Percentiles rank a stretch among this genome's conserved stretches.
phyloP scores from a whole-genome alignment of 2,888 invertebrate genomes.

The Barypeithes pellucidus region DNA sequence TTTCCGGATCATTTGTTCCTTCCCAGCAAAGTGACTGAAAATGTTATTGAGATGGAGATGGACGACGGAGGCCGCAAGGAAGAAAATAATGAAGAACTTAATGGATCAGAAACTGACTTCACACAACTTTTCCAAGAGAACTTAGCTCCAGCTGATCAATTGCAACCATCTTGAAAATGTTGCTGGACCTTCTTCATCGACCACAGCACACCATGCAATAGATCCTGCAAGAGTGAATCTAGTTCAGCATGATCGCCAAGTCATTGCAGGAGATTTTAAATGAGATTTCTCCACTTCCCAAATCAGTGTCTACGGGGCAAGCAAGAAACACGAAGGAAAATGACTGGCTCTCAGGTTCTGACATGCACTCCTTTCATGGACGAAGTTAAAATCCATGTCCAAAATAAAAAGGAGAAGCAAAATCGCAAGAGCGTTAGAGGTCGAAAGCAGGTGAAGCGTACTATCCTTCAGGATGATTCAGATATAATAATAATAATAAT shows the following conservation, averaged over 20 bases:
- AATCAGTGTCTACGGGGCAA: slow-evolving; percentile 16
- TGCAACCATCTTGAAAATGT: neutral
- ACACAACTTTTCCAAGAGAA: too few relatives aligned
- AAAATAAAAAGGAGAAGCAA: slow-evolving; percentile 11
- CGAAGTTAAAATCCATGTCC: slow-evolving; percentile 21
- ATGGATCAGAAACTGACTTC: too few relatives aligned
- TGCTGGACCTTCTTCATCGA: slow-evolving; percentile 17
- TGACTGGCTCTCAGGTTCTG: slow-evolving; percentile 25
- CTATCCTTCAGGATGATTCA: slow-evolving; percentile 19
- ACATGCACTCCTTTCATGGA: slow-evolving; percentile 16
- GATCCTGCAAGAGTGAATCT: slow-evolving; percentile 9
- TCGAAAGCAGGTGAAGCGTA: slow-evolving; percentile 21
- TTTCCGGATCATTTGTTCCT: too few relatives aligned
- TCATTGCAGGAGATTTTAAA: slow-evolving; percentile 30
- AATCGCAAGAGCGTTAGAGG: slow-evolving; percentile 20
- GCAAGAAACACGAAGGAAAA: slow-evolving; percentile 34
- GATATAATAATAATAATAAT: too few relatives aligned
- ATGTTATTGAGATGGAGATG: too few relatives aligned
- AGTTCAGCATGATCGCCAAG: slow-evolving; percentile 30
- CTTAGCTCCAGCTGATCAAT: too few relatives aligned
- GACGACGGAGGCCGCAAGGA: too few relatives aligned
- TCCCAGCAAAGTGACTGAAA: too few relatives aligned
- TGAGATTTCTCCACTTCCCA: slow-evolving; percentile 29
- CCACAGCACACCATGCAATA: slow-evolving; percentile 14
- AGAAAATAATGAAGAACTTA: too few relatives aligned